phyloP scores from a whole-genome alignment of 2,888 invertebrate genomes.

The Zele albiditarsus region DNA sequence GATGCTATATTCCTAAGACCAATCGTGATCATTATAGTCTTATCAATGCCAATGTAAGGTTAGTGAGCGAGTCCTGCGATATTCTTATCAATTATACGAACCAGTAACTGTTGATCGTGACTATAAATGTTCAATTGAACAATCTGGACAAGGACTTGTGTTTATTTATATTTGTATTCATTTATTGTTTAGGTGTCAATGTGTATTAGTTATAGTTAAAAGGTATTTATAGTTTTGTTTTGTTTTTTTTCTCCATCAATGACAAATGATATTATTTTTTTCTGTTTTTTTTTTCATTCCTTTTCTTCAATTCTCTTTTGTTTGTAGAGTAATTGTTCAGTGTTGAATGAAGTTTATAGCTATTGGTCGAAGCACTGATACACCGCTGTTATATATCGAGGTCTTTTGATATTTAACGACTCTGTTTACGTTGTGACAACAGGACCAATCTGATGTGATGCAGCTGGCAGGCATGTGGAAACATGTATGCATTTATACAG shows the following conservation, averaged over 20 bases:
- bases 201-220: slow-evolving; percentile 6
- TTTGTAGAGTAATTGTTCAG: not conserved
- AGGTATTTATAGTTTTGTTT: slow-evolving; percentile 21
- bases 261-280: slow-evolving; percentile 7
- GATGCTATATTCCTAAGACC: slow-evolving; percentile 23
- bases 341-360: not conserved
- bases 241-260: not conserved
- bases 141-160: slow-evolving; percentile 27
- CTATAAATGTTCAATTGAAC: slow-evolving; percentile 42
- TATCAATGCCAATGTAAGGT: slow-evolving; percentile 44
- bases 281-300: not conserved
- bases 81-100: slow-evolving; percentile 41
- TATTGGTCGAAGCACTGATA: not conserved
- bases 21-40: slow-evolving; percentile 42
- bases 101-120: slow-evolving; percentile 37
- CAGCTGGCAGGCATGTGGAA: slow-evolving; percentile 54
- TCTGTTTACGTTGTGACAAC: slow-evolving; percentile 47
- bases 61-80: slow-evolving; percentile 10
- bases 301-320: not conserved
- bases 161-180: not conserved
- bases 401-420: slow-evolving; percentile 41
- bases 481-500: slow-evolving; percentile 64
- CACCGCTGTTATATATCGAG: not conserved
- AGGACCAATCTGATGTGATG: slow-evolving; percentile 44
- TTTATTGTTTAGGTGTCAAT: slow-evolving; percentile 10